Evolutionary conservation across 37 sponge, comb jelly and placozoan genomes (phyloP), one percentile per base, ranked within the genome.

Genomic region (Mnemiopsis leidyi): DNA sequence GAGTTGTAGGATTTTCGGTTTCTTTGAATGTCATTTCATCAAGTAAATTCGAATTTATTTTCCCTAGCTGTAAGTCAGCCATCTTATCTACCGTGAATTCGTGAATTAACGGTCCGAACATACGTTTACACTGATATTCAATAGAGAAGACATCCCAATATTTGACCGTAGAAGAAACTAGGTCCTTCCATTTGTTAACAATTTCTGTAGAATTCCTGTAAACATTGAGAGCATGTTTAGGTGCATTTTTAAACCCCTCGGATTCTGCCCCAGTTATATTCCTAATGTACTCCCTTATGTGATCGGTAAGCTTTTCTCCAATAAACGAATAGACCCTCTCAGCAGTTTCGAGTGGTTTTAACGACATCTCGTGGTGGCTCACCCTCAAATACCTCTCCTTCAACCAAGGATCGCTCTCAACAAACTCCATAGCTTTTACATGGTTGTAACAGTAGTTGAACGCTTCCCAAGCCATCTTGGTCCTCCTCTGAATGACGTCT

Each of bases 401-500:
- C 36, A 77, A 5, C 79, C 79, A 77, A 34, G 35, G 79, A 77
- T 16, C 36, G 5, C 18, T 32, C 1, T 34, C 36, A 26, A 26
- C 79, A 28, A 31, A 32, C 3, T 31, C 79, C 32, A 77, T 34
- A 32, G 26, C 33, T 32, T 32, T 77, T 1, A 77, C 0, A 18
- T 77, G 32, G 79, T 32, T 77, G 35, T 77, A 0, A 77, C 79
- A 77, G 18, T 77, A 48, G 61, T 48, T 48, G 13, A 48, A 48
- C 61, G 61, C 61, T 48, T 48, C 61, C 61, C 61, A 48, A 48
- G 61, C 61, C 61, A 48, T 13, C 13, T 13, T 48, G 13, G 5
- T 48, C 61, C 61, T 5, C 61, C 61, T 48, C 13, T 48, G 61
- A n/a, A n/a, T n/a, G n/a, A n/a, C n/a, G n/a, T n/a, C n/a, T n/a